phyloP scores from a whole-genome alignment of 1,140 invertebrate genomes.

The Whitmania pigra region DNA sequence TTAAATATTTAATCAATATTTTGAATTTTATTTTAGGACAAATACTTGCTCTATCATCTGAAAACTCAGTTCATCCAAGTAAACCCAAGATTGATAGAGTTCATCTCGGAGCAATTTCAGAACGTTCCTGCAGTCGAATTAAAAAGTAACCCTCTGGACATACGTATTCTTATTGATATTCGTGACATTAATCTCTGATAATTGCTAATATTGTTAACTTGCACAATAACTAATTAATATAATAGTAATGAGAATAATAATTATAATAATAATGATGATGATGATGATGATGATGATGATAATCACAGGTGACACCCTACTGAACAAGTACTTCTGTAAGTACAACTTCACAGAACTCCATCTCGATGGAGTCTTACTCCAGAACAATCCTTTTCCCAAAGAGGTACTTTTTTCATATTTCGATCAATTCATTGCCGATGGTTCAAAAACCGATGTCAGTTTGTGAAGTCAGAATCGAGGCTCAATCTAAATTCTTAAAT shows the following conservation, averaged over 20 bases:
- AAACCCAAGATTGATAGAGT: neutral
- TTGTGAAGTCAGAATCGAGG: neutral
- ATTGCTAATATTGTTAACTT: no score
- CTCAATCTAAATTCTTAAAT: neutral
- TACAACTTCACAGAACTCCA: slow-evolving; percentile 42
- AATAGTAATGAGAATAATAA: no score
- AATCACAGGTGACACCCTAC: slow-evolving; percentile 39
- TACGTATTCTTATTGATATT: neutral
- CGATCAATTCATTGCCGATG: neutral
- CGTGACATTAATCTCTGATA: no score
- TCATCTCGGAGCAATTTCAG: neutral
- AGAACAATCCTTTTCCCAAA: slow-evolving; percentile 37
- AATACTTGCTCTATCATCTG: neutral
- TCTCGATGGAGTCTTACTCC: slow-evolving; percentile 42
- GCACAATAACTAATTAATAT: no score
- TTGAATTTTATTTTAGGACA: neutral
- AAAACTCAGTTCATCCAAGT: neutral
- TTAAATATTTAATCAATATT: no score
- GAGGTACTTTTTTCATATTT: slow-evolving; percentile 33
- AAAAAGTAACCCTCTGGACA: neutral
- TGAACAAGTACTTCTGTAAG: slow-evolving; percentile 37
- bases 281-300: no score
- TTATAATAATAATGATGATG: no score
- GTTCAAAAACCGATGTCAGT: neutral
- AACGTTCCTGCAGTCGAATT: neutral